Base-by-base conservation (phyloP, 2,113 vertebrate genomes). In the Chroicocephalus ridibundus region DNA sequence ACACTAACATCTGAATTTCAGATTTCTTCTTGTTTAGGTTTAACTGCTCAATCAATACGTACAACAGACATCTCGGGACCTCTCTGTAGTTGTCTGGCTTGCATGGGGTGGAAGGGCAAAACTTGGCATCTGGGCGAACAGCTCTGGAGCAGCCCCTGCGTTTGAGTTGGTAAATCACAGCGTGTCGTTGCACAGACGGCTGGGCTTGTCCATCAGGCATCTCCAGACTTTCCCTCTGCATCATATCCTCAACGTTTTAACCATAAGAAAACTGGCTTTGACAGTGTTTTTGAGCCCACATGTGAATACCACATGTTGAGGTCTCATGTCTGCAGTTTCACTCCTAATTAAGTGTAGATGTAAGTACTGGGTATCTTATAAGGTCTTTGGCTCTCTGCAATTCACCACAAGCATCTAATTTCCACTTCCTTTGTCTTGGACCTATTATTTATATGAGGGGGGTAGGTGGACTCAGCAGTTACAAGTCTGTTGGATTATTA, bases 231-330 rank as follows among this genome's bases (percentile, higher is more conserved):
- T 38, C 86, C 66, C 88, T 71, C 86, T 51, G 55, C 76, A 88
- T 81, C 90, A 11, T 4, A 15, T 5, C 89, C 84, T 85, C 29
- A 0, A 7, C 2, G 8, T 66, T 94, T 89, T 86, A 76, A 13
- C 81, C 49, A 2, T 9, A 32, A 58, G 89, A 83, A 91, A 95
- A 95, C n/a, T 66, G 86, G 2, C 70, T 93, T 66, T 95, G 95
- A 91, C 95, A 74, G 94, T 27, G 9, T 89, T 93, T 91, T 60
- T 68, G 94, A 97, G 94, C 62, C 95, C 92, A 87, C 97, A 97
- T 93, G 97, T 96, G 97, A 97, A 88, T 93, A 87, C 94, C 97
- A 97, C 95, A 97, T 97, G 97, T 95, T 90, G 96, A 97, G 94
- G 92, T 93, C 95, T 97, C 90, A 49, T 97, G 96, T 96, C 96